Evolutionary conservation across 2,113 vertebrate genomes (phyloP), one percentile per base, ranked within the genome.

Genomic region (Centropristis striata): DNA sequence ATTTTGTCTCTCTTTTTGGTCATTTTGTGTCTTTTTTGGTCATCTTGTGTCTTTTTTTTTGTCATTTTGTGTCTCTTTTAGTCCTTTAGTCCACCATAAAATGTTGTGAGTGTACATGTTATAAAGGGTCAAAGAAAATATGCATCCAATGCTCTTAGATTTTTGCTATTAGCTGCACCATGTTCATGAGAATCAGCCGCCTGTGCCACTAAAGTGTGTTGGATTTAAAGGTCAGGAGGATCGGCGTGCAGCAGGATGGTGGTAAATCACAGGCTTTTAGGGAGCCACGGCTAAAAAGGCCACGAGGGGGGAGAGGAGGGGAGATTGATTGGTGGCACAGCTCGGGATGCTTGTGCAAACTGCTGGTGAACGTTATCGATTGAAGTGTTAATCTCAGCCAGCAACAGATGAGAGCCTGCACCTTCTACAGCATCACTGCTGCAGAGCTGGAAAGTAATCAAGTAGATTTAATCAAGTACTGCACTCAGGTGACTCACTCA

Each of bases 151-250:
- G n/a, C n/a, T n/a, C n/a, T n/a, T n/a, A n/a, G n/a, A n/a, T n/a
- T n/a, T n/a, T n/a, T n/a, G n/a, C n/a, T n/a, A n/a, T n/a, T n/a
- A n/a, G n/a, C n/a, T n/a, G n/a, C n/a, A n/a, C n/a, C n/a, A n/a
- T n/a, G n/a, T n/a, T n/a, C n/a, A n/a, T n/a, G n/a, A n/a, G n/a
- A n/a, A n/a, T n/a, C 32, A 32, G 32, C 2, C 32, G 32, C 32
- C 32, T 6, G 32, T 69, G 27, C 23, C 9, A 23, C 57, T 27
- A 23, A 71, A 71, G 81, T 68, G 64, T 21, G 44, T 70, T 59
- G 28, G 42, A 4, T 76, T 73, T 77, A 81, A 87, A 81, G 71
- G 75, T 81, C 71, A 86, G 74, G 59, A 8, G 64, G 25, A 47
- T n/a, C 37, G 61, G 20, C 41, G 2, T 55, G 61, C 32, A 51